Base-by-base conservation (phyloP, 2,113 vertebrate genomes). In the Empidonax alnorum region DNA sequence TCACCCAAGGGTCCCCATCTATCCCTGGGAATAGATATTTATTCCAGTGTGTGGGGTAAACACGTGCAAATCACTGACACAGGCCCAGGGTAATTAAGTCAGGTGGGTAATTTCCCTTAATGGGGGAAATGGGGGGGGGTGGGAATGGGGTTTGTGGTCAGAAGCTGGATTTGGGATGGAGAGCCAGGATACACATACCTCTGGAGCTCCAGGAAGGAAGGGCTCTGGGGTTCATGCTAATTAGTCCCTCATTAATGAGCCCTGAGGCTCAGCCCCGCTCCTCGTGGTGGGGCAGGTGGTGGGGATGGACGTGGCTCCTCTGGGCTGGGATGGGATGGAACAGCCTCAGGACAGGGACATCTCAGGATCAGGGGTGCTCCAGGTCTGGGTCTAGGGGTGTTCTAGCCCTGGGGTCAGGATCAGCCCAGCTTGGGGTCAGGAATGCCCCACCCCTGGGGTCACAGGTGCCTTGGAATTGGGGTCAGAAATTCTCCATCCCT, bases 121-220 rank as follows among this genome's bases (percentile, higher is more conserved):
- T 0, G 7, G 42, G 74, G 37, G 16, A 42, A 9, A 15, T 46
- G 44, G 44, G 18, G 19, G 44, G 9, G 4, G 30, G 39, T 39
- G 52, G 23, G 14, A 50, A 21, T 30, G 31, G 35, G 47, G 31
- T 42, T 55, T 55, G 71, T 8, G 2, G 52, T 71, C 20, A 9
- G 11, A 27, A 42, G 59, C 37, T 78, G 72, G 25, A 13, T 28
- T 73, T 68, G 17, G 66, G 63, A 16, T 15, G 46, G 35, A 21
- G 50, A 62, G 59, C 65, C 33, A 2, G 1, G 37, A 24, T 5
- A 8, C 0, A 0, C 39, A 33, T 19, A 23, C n/a, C 52, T 65
- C 10, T 33, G 31, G 30, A 59, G 59, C 73, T 41, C 22, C 7
- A 14, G 52, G 37, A 67, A 33, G 7, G 21, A 50, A 62, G 58